Evolutionary conservation across 2,888 invertebrate genomes (phyloP).

Genomic region (Theretra japonica): DNA sequence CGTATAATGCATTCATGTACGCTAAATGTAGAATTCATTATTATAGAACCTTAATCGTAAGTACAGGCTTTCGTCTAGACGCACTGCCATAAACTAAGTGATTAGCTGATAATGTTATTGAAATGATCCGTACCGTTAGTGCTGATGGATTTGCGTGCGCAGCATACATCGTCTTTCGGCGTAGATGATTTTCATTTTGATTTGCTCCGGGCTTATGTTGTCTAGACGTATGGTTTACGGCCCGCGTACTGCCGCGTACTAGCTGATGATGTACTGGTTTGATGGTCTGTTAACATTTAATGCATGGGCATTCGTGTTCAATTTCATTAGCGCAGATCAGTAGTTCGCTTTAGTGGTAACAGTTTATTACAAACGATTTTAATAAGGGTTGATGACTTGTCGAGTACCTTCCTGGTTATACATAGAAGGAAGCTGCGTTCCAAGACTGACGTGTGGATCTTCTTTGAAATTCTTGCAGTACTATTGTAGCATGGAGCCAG

Average conservation of each 20-base stretch:
- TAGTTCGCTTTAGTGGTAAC: background rate
- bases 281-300: slow-evolving; percentile 10
- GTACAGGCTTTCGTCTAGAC: slow-evolving; percentile 49
- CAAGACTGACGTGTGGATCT: background rate
- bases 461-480: too few relatives aligned
- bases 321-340: slow-evolving; percentile 3
- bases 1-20: slow-evolving; percentile 62
- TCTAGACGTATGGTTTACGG: slow-evolving; percentile 23
- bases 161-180: slow-evolving; percentile 12
- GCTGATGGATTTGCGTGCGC: slow-evolving; percentile 33
- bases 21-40: slow-evolving; percentile 64
- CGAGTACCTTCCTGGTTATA: background rate
- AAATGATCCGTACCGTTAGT: slow-evolving; percentile 43
- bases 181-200: slow-evolving; percentile 11
- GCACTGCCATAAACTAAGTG: slow-evolving; percentile 46
- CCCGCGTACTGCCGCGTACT: background rate
- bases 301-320: background rate
- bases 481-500: too few relatives aligned
- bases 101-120: slow-evolving; percentile 46
- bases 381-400: background rate
- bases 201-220: slow-evolving; percentile 4
- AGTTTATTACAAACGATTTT: slow-evolving; percentile 3
- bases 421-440: background rate
- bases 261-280: slow-evolving; percentile 12
- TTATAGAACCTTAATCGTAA: slow-evolving; percentile 52